A percentile compares a stretch with the other conserved stretches of the same genome.
These are phyloP conservation scores for Microcebus tavaratra DNA, from an alignment of 2,113 vertebrate species.

Conservation along the genomic window DNA sequence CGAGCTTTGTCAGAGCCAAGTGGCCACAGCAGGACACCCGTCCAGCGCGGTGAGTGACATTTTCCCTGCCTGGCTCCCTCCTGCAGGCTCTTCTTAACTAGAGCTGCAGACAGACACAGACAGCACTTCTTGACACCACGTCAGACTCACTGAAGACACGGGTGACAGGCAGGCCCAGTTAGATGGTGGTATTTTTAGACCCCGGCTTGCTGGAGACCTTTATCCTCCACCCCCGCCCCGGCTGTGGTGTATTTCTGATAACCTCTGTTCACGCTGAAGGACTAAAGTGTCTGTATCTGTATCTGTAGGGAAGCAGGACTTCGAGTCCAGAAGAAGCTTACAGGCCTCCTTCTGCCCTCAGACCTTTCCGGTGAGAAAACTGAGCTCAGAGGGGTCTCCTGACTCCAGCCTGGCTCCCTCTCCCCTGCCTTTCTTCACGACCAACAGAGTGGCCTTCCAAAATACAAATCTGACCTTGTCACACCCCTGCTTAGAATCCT, in stretches of 20 bases:
- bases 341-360: background rate
- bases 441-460: background rate
- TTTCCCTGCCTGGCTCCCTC: conserved; percentile 53
- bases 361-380: background rate
- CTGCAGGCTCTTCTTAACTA: conserved; percentile 34
- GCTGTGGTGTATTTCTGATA: background rate
- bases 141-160: conserved; percentile 50
- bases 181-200: conserved; percentile 70
- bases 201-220: background rate
- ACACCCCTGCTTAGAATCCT: too few species aligned
- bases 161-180: conserved; percentile 46
- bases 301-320: background rate
- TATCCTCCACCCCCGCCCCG: background rate
- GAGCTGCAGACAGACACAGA: conserved; percentile 9
- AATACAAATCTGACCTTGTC: background rate
- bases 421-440: rapidly evolving
- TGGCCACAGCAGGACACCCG: background rate
- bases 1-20: background rate
- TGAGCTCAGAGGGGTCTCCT: background rate
- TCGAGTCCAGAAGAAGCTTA: background rate
- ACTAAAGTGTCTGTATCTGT: background rate
- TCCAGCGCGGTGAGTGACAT: conserved; percentile 14
- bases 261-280: conserved; percentile 53
- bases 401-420: rapidly evolving
- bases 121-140: conserved; percentile 68